Base-by-base conservation (phyloP, 2,888 invertebrate species). In the Drosophila paramelanica region DNA sequence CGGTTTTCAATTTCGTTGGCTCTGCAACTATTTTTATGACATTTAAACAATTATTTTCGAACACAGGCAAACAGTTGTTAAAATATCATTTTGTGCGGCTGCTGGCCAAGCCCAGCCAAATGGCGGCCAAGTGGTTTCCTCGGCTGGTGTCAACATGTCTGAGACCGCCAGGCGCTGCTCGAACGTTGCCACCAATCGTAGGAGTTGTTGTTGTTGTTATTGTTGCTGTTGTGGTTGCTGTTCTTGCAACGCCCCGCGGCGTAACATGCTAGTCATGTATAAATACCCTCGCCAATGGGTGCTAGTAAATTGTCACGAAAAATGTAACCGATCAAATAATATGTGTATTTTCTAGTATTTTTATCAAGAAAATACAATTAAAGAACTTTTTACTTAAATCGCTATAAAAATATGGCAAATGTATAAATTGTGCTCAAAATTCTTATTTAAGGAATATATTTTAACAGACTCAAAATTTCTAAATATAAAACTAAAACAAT, bases 121-220 rank as follows among this genome's bases (percentile, higher is more conserved):
- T 79, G 67, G 64, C 60, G 86, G 68, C 77, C 81, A 67, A 56
- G 50, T 60, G 46, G 41, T 53, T 64, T 69, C 67, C 53, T 67
- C 65, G 49, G 49, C 71, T 88, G 89, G 85, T 86, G 89, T 86
- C 85, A 89, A 88, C 80, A 82, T 88, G 85, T 89, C 89, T 89
- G 82, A 86, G 75, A 73, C 73, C 50, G 73, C 67, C 61, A 61
- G 82, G 38, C 67, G 52, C 42, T 57, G 45, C 76, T 73, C 49
- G 46, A 64, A 75, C 71, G 61, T 58, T 47, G 75, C 79, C 79
- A 25, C 64, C 60, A 55, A 43, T 41, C 25, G 53, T 43, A 33
- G 14, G 20, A 51, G 27, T 50, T 45, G 42, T 27, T 58, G 45
- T 39, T 64, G 55, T 43, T 53, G 52, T 46, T 61, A 58, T 27